phyloP scores from a whole-genome alignment of 1,140 invertebrate species.

The Telenomus remus region DNA sequence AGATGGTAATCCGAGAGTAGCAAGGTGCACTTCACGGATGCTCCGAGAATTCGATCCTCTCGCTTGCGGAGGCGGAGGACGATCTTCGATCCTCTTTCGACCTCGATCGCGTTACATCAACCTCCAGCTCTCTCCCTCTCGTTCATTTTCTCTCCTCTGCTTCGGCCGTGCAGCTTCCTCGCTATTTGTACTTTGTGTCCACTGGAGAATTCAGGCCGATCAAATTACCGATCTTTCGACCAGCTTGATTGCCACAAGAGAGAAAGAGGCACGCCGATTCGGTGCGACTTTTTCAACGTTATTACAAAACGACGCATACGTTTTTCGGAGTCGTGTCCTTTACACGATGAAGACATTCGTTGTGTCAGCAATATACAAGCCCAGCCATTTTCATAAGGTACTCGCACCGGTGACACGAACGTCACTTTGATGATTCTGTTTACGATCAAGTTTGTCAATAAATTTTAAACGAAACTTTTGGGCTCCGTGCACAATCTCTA shows the following conservation, averaged over 20 bases:
- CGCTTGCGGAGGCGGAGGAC: constrained; percentile 60
- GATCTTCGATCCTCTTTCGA: constrained; percentile 63
- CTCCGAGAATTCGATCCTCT: constrained; percentile 66
- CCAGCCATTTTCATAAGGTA: constrained; percentile 23
- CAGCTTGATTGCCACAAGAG: constrained; percentile 20
- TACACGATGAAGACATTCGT: constrained; percentile 31
- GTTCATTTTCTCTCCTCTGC: constrained; percentile 25
- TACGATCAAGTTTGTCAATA: constrained; percentile 25
- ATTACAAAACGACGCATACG: constrained; percentile 26
- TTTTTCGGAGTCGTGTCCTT: constrained; percentile 10
- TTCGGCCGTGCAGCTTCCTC: background rate
- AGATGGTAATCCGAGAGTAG: constrained; percentile 64
- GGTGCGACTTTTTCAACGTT: constrained; percentile 23
- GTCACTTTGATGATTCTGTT: constrained; percentile 21
- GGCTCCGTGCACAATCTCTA: background rate
- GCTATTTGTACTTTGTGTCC: constrained; percentile 20
- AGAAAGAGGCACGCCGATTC: constrained; percentile 19
- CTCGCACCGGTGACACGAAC: constrained; percentile 10
- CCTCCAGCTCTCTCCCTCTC: constrained; percentile 35
- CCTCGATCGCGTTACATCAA: constrained; percentile 62
- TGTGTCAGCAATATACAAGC: constrained; percentile 13
- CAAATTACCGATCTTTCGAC: constrained; percentile 40
- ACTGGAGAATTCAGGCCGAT: constrained; percentile 47
- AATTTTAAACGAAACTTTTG: constrained; percentile 25
- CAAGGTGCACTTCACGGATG: constrained; percentile 57